Percentiles rank a stretch among this genome's conserved stretches.
Conservation (phyloP, 2,113 vertebrate genomes). For the Trinectes maculatus region DNA sequence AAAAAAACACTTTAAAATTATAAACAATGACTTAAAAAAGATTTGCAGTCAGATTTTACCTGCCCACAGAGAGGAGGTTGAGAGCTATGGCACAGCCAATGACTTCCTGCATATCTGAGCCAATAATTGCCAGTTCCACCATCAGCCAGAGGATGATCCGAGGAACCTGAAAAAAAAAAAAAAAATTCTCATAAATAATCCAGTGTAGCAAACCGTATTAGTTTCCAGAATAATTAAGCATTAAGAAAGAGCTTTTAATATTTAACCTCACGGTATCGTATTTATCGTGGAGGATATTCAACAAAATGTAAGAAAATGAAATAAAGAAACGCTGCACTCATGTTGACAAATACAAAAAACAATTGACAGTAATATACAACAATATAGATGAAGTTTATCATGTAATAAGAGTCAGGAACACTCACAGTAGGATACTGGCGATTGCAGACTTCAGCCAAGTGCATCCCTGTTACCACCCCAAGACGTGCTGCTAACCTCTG, state of each 20-base stretch:
- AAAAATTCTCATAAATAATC: neutral
- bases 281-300: neutral
- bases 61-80: slow-evolving; percentile 91
- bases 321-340: neutral
- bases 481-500: slow-evolving; percentile 92
- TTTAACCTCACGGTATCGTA: neutral
- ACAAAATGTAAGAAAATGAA: neutral
- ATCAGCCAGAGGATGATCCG: slow-evolving; percentile 94
- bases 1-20: neutral
- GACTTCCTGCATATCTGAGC: slow-evolving; percentile 98
- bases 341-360: neutral
- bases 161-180: slow-evolving; percentile 82
- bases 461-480: slow-evolving; percentile 95
- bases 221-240: neutral
- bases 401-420: neutral
- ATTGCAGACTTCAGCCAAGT: slow-evolving; percentile 94
- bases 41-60: slow-evolving; percentile 67
- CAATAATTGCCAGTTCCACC: slow-evolving; percentile 95
- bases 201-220: neutral
- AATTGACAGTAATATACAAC: neutral
- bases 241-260: neutral
- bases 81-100: slow-evolving; percentile 97
- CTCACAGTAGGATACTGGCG: slow-evolving; percentile 91
- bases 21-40: neutral
- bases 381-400: neutral